phyloP scores from a whole-genome alignment of 30 jellyfish, hydroid and myxozoan species.

The Aurelia aurita region DNA sequence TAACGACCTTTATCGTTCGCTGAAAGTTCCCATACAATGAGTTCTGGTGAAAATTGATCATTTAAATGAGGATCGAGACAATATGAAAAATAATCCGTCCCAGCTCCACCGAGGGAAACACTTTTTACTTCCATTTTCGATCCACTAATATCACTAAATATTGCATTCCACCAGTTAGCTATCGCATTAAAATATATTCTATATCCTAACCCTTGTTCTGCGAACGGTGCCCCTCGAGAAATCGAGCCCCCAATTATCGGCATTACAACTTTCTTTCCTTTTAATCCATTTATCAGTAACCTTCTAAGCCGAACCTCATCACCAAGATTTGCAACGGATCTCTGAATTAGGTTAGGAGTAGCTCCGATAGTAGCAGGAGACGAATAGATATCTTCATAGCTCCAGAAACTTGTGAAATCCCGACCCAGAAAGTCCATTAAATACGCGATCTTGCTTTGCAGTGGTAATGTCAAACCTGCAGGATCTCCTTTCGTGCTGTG shows the following conservation, averaged over 20 bases:
- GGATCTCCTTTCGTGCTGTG: neutral
- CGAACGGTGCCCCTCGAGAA: constrained; percentile 98
- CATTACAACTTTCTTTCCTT: constrained; percentile 71
- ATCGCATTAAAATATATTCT: constrained; percentile 91
- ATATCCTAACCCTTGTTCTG: constrained; percentile 87
- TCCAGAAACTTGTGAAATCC: constrained; percentile 94
- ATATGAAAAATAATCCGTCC: constrained; percentile 95
- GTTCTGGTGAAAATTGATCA: constrained; percentile 78
- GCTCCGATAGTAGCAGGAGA: constrained; percentile 84
- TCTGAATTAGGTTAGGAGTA: constrained; percentile 72
- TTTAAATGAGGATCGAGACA: constrained; percentile 87
- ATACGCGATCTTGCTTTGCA: constrained; percentile 44
- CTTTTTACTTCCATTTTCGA: constrained; percentile 71
- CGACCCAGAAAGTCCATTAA: constrained; percentile 60
- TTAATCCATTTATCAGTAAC: constrained; percentile 73
- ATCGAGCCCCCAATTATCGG: constrained; percentile 97
- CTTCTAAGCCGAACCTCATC: constrained; percentile 76
- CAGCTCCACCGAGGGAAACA: constrained; percentile 94
- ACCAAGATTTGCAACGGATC: constrained; percentile 88
- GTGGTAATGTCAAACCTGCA: neutral
- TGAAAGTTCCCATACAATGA: constrained; percentile 94
- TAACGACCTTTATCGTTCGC: constrained; percentile 97
- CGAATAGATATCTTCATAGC: constrained; percentile 74
- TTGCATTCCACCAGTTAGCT: constrained; percentile 90
- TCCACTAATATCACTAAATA: constrained; percentile 74